Conservation (phyloP, 1,140 invertebrate species). For the Papilio helenus region DNA sequence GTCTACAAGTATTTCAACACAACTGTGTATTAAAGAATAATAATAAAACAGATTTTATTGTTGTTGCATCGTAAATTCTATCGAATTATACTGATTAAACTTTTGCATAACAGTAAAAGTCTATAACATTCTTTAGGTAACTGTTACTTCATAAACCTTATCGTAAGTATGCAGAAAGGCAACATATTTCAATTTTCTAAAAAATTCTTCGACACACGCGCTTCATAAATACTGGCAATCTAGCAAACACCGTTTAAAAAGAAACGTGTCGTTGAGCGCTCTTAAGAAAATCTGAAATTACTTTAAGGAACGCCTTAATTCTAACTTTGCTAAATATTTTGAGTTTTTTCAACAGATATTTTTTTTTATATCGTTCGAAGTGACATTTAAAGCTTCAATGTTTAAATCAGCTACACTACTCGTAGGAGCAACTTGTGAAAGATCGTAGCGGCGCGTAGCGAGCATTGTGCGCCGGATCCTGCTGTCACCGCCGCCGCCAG, state of each 20-base stretch:
- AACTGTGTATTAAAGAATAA: not conserved
- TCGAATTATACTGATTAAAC: too few relatives aligned
- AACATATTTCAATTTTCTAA: not conserved
- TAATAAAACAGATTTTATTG: not conserved
- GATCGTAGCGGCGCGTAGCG: conserved; percentile 3
- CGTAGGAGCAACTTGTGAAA: not conserved
- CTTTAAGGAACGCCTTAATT: not conserved
- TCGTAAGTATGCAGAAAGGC: not conserved
- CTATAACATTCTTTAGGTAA: not conserved
- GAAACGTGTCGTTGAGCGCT: conserved; percentile 28
- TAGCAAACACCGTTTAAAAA: conserved; percentile 38
- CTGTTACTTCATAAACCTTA: not conserved
- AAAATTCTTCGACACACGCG: not conserved
- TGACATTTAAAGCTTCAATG: not conserved
- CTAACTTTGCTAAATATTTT: too few relatives aligned
- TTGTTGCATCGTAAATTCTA: not conserved
- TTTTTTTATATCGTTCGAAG: not conserved
- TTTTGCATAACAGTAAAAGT: too few relatives aligned
- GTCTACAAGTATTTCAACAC: not conserved
- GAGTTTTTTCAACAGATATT: too few relatives aligned
- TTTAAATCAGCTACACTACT: not conserved
- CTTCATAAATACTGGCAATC: not conserved
- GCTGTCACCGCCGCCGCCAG: conserved; percentile 30
- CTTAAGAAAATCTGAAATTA: not conserved
- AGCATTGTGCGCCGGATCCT: conserved; percentile 43